Evolutionary conservation across 2,113 vertebrate genomes (phyloP).

Genomic region (Grallaria varia): DNA sequence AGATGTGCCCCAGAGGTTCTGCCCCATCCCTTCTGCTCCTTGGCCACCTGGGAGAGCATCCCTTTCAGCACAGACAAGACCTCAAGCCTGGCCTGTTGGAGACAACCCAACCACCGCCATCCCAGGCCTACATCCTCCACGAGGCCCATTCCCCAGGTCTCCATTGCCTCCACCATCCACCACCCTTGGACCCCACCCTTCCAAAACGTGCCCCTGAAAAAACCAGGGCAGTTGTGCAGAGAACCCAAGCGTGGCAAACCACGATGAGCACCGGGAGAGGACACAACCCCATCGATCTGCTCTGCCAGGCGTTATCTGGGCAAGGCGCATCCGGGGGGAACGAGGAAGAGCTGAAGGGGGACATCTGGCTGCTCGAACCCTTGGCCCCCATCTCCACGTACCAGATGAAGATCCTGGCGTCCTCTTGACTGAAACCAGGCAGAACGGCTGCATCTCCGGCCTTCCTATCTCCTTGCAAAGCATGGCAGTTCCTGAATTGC

Average conservation of each 20-base stretch:
- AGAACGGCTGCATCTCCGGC: conserved; percentile 54
- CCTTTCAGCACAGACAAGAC: fast-evolving
- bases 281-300: neutral
- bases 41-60: neutral
- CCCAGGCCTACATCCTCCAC: neutral
- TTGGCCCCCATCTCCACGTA: conserved; percentile 59
- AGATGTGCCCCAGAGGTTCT: neutral
- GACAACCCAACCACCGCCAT: neutral
- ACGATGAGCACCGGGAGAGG: neutral
- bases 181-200: neutral
- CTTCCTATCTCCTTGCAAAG: conserved; percentile 75
- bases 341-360: conserved; percentile 60
- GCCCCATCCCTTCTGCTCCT: neutral
- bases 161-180: neutral
- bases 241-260: neutral
- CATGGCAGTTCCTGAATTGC: conserved; percentile 79
- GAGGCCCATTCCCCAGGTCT: neutral
- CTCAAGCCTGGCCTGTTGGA: neutral
- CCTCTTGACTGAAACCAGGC: conserved; percentile 80
- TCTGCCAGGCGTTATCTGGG: conserved; percentile 31
- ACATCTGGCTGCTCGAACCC: conserved; percentile 63
- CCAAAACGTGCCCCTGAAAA: neutral
- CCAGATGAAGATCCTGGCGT: conserved; percentile 58
- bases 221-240: fast-evolving
- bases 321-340: conserved; percentile 32